Evolutionary conservation across 2,113 vertebrate species (phyloP), one percentile per base, ranked within the genome.

Genomic region (Leptobrachium ailaonicum): DNA sequence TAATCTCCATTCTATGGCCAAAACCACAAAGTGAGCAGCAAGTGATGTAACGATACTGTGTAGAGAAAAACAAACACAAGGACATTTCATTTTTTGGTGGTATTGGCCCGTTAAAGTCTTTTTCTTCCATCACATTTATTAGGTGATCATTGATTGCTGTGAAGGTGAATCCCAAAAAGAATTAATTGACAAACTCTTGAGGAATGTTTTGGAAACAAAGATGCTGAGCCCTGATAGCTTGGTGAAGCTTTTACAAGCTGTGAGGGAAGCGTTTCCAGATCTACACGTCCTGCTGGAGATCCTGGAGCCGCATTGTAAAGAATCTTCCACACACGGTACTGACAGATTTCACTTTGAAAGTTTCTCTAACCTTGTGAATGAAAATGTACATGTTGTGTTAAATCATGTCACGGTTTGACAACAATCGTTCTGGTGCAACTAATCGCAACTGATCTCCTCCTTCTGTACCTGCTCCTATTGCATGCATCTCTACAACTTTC

Each of bases 121-220:
- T 60, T 60, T 2, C 10, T 4, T 12, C 13, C 56, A 2, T 60
- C 3, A 60, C 13, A 11, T 60, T 3, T 83, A 1, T 2, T 86
- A 97, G 96, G 86, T 92, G 41, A 87, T 96, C 83, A 83, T 89
- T 83, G 86, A 85, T 87, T 95, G 93, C 91, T 96, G 92, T 53
- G 82, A 89, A 84, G 84, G 88, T 2, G 20, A 73, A 10, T 90
- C 90, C 62, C 87, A 87, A 42, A 87, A 82, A 79, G 86, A 90
- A 69, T 87, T 84, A 0, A 0, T 90, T 70, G 88, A 88, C 78
- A 90, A 62, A 74, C 83, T 96, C 73, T 56, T 95, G 83, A 88
- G 82, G 77, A 87, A 82, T 50, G 87, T 93, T 76, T 84, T 80
- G 45, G 84, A 88, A 83, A 91, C 93, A 79, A 93, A 90, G 75